Evolutionary conservation across 2,113 vertebrate species (phyloP).

Genomic region (Strix aluco): DNA sequence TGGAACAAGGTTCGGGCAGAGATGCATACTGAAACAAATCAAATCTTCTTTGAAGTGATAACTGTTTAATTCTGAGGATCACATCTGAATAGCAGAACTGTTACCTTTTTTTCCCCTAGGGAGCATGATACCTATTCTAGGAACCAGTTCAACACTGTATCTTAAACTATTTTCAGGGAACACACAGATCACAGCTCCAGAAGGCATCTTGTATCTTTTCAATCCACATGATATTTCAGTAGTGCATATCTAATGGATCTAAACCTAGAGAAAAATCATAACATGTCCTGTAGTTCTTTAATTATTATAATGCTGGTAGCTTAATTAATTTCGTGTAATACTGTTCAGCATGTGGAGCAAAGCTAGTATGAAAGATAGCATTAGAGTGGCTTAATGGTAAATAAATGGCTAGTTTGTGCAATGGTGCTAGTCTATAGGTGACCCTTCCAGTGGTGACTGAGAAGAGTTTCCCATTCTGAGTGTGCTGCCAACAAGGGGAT

Average conservation of each 20-base stretch:
- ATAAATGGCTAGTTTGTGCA: not conserved
- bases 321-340: not conserved
- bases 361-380: not conserved
- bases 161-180: not conserved
- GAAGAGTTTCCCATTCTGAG: not conserved
- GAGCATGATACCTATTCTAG: not conserved
- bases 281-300: not conserved
- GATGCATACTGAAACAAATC: constrained; percentile 7
- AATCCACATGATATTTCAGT: not conserved
- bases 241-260: not conserved
- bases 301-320: not conserved
- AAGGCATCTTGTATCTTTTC: not conserved
- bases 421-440: not conserved
- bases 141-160: constrained; percentile 8
- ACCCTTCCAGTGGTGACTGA: not conserved
- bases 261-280: not conserved
- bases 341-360: not conserved
- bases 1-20: constrained; percentile 25
- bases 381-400: not conserved
- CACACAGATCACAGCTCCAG: not conserved
- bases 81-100: constrained; percentile 20
- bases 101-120: not conserved
- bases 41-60: constrained; percentile 52
- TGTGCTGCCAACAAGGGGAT: not conserved
- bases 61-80: constrained; percentile 4